Conservation (phyloP, 2,888 invertebrate genomes). For the Arge pagana region DNA sequence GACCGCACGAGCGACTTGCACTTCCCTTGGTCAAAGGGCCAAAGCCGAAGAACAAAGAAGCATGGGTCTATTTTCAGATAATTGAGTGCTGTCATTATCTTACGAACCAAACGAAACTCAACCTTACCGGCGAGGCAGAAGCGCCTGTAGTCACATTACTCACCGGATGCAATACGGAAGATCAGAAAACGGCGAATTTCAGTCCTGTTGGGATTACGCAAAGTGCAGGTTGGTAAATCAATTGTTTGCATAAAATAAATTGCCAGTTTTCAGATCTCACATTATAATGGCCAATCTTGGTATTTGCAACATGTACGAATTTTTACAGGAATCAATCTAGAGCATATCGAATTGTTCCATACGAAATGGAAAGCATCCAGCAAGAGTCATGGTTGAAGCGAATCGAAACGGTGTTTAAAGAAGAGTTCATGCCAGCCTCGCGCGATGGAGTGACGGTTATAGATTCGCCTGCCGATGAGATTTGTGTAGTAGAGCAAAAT, state of each 20-base stretch:
- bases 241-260: not conserved
- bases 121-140: conserved; percentile 55
- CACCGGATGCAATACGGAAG: conserved; percentile 65
- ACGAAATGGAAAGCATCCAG: conserved; percentile 80
- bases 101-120: conserved; percentile 59
- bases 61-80: conserved; percentile 78
- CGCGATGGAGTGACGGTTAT: conserved; percentile 19
- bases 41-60: conserved; percentile 75
- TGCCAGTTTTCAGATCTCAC: not conserved
- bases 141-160: conserved; percentile 75
- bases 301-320: conserved; percentile 17
- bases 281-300: conserved; percentile 6
- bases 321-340: conserved; percentile 73
- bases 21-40: conserved; percentile 76
- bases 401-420: conserved; percentile 14
- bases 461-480: conserved; percentile 16
- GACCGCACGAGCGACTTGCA: conserved; percentile 78
- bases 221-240: conserved; percentile 63
- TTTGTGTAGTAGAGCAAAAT: conserved; percentile 8
- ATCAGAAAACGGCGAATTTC: conserved; percentile 65
- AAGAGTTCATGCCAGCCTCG: conserved; percentile 34
- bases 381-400: conserved; percentile 67
- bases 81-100: conserved; percentile 84
- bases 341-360: conserved; percentile 82
- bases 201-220: conserved; percentile 79